Evolutionary conservation across 2,888 invertebrate genomes (phyloP), one percentile per base, ranked within the genome.

Genomic region (Spatulosminthurus flaviceps): DNA sequence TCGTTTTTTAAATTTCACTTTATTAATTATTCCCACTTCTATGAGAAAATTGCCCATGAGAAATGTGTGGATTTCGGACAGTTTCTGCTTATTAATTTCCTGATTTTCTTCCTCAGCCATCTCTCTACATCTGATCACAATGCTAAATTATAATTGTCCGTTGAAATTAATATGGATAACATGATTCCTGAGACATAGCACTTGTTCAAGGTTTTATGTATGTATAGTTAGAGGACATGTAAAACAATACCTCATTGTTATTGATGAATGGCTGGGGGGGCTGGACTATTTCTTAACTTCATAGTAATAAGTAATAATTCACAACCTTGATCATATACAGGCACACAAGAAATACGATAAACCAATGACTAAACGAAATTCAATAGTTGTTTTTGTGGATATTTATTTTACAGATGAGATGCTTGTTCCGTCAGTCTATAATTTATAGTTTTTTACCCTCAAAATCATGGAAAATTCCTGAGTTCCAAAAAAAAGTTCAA

Each of bases 181-280:
- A n/a, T 9, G 34, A 7, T 7, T 51, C 24, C 64, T 26, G 22
- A 64, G 64, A 60, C 24, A 28, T 60, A 74, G 74, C 64, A 64
- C 75, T 75, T 64, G 75, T 75, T 75, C 75, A 75, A 75, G 75
- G 75, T 75, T 75, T 51, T 34, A 29, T 41, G 70, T 24, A 74
- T 28, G 22, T 19, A 22, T 64, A n/a, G 24, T 11, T 60, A 61
- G 75, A 60, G 64, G 61, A 75, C 28, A 75, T 43, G 29, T 28
- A 64, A 75, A 75, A 75, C 75, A 75, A 75, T 75, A 34, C 64
- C 61, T 64, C 75, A 75, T 75, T 75, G 75, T 75, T 75, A 64
- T 64, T 75, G 34, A 64, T 61, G 64, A 64, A 60, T 41, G 21
- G 75, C 75, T 75, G 16, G 64, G 16, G 64, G 22, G 75, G 75